Evolutionary conservation across 2,888 invertebrate genomes (phyloP).

Genomic region (Nipponacmea schrenckii): DNA sequence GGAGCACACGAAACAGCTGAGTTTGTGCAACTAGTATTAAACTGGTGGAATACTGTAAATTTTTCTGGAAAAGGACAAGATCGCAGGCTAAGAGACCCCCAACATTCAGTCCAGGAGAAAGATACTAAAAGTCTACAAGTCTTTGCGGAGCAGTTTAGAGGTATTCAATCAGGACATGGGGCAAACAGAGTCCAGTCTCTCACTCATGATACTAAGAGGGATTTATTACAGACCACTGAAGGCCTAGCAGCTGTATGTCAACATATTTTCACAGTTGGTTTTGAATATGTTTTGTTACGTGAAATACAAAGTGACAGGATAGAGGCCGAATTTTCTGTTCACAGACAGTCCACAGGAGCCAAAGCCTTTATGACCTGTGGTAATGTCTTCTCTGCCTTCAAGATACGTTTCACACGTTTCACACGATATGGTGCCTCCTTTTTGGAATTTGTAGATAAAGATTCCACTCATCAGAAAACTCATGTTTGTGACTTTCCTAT

Average conservation of each 20-base stretch:
- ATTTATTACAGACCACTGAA: neutral
- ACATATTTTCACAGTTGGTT: too few relatives aligned
- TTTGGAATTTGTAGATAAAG: neutral
- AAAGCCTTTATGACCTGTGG: neutral
- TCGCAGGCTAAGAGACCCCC: neutral
- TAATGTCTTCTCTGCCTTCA: neutral
- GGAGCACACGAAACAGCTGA: neutral
- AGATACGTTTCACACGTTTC: neutral
- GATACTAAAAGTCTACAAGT: neutral
- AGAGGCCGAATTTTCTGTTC: neutral
- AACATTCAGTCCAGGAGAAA: neutral
- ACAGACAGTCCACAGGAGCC: neutral
- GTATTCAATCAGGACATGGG: neutral
- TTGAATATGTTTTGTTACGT: too few relatives aligned
- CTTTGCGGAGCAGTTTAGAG: neutral
- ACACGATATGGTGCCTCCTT: neutral
- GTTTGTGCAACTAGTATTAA: neutral
- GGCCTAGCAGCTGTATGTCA: neutral
- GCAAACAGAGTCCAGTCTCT: neutral
- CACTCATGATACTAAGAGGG: neutral
- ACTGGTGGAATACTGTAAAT: neutral
- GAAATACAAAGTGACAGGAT: too few relatives aligned
- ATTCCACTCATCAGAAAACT: too few relatives aligned
- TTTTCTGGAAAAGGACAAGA: neutral
- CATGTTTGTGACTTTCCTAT: too few relatives aligned